Percentiles rank a stretch among this genome's conserved stretches.
Evolutionary conservation across 2,888 invertebrate species (phyloP).

Genomic region (Arge pagana): DNA sequence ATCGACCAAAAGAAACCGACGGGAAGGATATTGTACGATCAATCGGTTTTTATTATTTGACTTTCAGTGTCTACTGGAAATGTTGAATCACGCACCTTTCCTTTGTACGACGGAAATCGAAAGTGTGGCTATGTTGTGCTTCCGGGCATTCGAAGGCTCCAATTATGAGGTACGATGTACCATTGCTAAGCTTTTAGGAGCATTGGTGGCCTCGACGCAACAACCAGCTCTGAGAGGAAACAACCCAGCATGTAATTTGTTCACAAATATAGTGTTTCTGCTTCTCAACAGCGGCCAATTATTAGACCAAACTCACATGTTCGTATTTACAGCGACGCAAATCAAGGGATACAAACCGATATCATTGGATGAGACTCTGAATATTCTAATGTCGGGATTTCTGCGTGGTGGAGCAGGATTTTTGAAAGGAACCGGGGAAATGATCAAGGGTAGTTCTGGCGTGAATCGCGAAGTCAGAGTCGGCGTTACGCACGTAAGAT

Average conservation of each 20-base stretch:
- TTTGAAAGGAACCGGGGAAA: slow-evolving; percentile 90
- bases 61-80: slow-evolving; percentile 79
- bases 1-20: too few species aligned
- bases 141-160: slow-evolving; percentile 89
- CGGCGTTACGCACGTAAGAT: slow-evolving; percentile 92
- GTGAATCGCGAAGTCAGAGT: slow-evolving; percentile 95
- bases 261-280: too few species aligned
- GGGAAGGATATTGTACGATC: slow-evolving; percentile 4
- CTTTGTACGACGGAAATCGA: slow-evolving; percentile 89
- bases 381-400: slow-evolving; percentile 91
- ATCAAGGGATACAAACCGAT: slow-evolving; percentile 70
- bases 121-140: slow-evolving; percentile 87
- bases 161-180: slow-evolving; percentile 92
- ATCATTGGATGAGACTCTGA: slow-evolving; percentile 89
- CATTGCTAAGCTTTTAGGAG: slow-evolving; percentile 89
- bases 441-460: slow-evolving; percentile 92
- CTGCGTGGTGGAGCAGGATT: slow-evolving; percentile 92
- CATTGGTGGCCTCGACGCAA: slow-evolving; percentile 84
- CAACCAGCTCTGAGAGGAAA: slow-evolving; percentile 64
- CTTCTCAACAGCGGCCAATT: too few species aligned
- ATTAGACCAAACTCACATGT: too few species aligned
- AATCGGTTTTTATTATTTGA: slow-evolving; percentile 21
- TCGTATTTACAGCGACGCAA: slow-evolving; percentile 61
- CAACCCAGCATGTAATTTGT: slow-evolving; percentile 56
- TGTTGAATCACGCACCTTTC: slow-evolving; percentile 85